Evolutionary conservation across 1,140 invertebrate species (phyloP), one percentile per base, ranked within the genome.

Genomic region (Anadara kagoshimensis): DNA sequence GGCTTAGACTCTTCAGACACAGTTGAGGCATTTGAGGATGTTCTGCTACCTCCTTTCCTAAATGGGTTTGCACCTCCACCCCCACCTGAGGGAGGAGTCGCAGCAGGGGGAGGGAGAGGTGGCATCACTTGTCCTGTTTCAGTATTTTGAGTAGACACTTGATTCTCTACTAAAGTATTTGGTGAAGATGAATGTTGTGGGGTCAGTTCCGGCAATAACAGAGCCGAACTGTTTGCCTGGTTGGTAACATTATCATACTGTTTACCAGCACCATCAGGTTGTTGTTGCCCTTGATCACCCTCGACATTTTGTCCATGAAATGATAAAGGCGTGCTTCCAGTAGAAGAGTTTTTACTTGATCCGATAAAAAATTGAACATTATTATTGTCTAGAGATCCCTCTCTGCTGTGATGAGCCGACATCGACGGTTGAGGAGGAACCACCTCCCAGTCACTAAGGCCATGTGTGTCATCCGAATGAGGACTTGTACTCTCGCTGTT

Each of bases 391-490:
- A 78, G 53, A n/a, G 82, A 83, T 22, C 67, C 79, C 36, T 83
- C 75, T 14, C 79, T 47, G 51, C 80, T 83, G 20, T 81, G 82
- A 26, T 64, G 45, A 36, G 1, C 45, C 0, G 62, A 53, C 29
- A 36, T 3, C 2, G 29, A 3, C 44, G 65, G 59, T 44, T 76
- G 67, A n/a, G 79, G 26, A 14, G 78, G 79, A 5, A 85, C 79
- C 69, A 85, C 75, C 58, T 86, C 83, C 85, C 85, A 86, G 65
- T 86, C 85, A 75, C 73, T 74, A 18, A 78, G 54, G 11, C 67
- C 62, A 14, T 76, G 76, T 47, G 75, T 57, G 45, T 79, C 69
- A 47, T 70, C 65, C 41, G 65, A 67, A 20, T 53, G 59, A 16
- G 53, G 78, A 56, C 64, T 67, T 29, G 24, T 29, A 36, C 44